phyloP scores from a whole-genome alignment of 2,888 invertebrate species.

The Tortricodes alternella region DNA sequence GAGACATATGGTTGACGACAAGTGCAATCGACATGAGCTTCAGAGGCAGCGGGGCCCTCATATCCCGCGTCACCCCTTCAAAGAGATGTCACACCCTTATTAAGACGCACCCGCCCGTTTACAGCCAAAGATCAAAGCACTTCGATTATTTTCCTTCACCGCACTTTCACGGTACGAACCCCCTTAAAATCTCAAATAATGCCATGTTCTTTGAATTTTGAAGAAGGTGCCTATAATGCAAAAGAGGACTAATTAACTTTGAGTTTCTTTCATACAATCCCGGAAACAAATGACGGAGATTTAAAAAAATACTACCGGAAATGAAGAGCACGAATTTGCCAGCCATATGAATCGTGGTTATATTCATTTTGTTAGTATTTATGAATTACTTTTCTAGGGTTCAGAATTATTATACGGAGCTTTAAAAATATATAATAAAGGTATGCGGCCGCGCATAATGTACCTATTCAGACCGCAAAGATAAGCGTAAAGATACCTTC shows the following conservation, averaged over 20 bases:
- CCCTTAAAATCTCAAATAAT: constrained; percentile 31
- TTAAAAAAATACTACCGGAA: background rate
- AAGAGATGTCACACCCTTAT: constrained; percentile 39
- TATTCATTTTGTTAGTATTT: too few species aligned
- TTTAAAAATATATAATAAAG: too few species aligned
- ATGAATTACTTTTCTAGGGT: too few species aligned
- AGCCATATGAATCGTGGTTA: too few species aligned
- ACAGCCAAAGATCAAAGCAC: constrained; percentile 38
- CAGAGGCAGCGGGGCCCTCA: constrained; percentile 36
- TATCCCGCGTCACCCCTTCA: constrained; percentile 42
- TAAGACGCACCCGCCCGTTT: constrained; percentile 30
- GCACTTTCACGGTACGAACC: constrained; percentile 27
- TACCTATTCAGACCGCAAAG: too few species aligned
- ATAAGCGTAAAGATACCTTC: too few species aligned
- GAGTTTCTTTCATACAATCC: background rate
- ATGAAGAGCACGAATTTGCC: too few species aligned
- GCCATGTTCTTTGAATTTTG: constrained; percentile 24
- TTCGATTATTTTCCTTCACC: constrained; percentile 35
- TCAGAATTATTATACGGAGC: too few species aligned
- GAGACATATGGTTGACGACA: constrained; percentile 11
- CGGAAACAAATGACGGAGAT: background rate
- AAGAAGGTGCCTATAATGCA: constrained; percentile 1
- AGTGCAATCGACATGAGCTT: constrained; percentile 39
- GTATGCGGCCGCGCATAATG: too few species aligned
- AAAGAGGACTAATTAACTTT: constrained; percentile 25